phyloP scores from a whole-genome alignment of 1,140 invertebrate genomes.

The Aphelinus certus region DNA sequence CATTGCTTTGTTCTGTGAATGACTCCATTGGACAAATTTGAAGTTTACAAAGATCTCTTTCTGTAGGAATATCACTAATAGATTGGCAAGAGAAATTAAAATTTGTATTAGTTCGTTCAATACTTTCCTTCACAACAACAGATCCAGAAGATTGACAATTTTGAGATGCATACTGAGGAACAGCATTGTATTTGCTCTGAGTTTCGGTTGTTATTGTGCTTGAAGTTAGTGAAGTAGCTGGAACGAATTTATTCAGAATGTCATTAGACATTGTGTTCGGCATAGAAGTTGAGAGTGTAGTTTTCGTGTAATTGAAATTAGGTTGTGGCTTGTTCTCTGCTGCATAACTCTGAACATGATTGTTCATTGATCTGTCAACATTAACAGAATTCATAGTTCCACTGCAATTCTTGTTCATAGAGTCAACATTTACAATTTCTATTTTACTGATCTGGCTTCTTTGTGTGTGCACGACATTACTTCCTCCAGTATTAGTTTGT shows the following conservation, averaged over 20 bases:
- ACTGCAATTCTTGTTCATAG: conserved; percentile 7
- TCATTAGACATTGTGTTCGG: conserved; percentile 24
- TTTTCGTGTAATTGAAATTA: conserved; percentile 35
- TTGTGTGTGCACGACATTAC: conserved; percentile 5
- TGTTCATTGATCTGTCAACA: conserved; percentile 14
- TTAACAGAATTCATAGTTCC: not conserved
- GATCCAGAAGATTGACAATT: conserved; percentile 31
- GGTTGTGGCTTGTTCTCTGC: conserved; percentile 25
- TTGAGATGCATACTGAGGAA: conserved; percentile 14
- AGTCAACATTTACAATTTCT: conserved; percentile 1
- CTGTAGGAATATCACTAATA: conserved; percentile 30
- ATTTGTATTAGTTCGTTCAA: conserved; percentile 20
- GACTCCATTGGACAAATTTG: conserved; percentile 37
- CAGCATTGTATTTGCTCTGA: conserved; percentile 27
- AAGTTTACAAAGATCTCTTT: conserved; percentile 33
- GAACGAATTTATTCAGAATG: conserved; percentile 39
- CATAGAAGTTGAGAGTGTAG: conserved; percentile 25
- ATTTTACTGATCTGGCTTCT: conserved; percentile 11
- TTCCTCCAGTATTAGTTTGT: conserved; percentile 35
- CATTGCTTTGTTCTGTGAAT: conserved; percentile 30
- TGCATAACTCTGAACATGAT: conserved; percentile 19
- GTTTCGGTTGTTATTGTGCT: conserved; percentile 25
- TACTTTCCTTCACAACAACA: conserved; percentile 29
- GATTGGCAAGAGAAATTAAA: conserved; percentile 29
- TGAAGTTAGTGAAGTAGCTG: conserved; percentile 31